These are phyloP conservation scores for Hesperophylax magnus DNA, from an alignment of 1,140 invertebrate species.

Conservation along the genomic window DNA sequence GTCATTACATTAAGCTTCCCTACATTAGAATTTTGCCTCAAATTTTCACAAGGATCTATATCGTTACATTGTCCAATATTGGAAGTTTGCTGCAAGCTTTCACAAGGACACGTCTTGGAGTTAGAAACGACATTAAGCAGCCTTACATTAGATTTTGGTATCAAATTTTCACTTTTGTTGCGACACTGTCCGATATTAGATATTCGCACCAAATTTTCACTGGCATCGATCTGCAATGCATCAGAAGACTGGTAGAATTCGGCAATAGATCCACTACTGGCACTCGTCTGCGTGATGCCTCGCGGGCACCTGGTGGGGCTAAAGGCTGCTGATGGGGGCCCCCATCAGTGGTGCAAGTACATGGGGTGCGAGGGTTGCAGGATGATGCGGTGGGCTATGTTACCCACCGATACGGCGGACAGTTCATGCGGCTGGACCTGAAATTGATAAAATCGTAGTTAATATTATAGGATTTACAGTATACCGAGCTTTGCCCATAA, in stretches of 20 bases:
- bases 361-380: conserved; percentile 62
- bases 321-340: conserved; percentile 52
- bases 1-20: too few relatives aligned
- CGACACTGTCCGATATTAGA: too few relatives aligned
- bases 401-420: conserved; percentile 56
- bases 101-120: too few relatives aligned
- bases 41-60: too few relatives aligned
- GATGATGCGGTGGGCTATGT: conserved; percentile 65
- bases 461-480: too few relatives aligned
- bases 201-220: background rate
- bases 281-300: background rate
- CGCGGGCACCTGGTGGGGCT: background rate
- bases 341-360: conserved; percentile 62
- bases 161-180: too few relatives aligned
- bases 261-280: background rate
- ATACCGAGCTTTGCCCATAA: too few relatives aligned
- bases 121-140: too few relatives aligned
- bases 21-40: too few relatives aligned
- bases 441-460: background rate
- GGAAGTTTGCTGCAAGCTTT: too few relatives aligned
- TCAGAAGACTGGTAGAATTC: background rate
- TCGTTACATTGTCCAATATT: too few relatives aligned
- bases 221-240: background rate
- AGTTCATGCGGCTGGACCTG: conserved; percentile 65
- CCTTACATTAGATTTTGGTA: too few relatives aligned